Evolutionary conservation across 2,888 invertebrate genomes (phyloP), one percentile per base, ranked within the genome.

Genomic region (Corythucha ciliata): DNA sequence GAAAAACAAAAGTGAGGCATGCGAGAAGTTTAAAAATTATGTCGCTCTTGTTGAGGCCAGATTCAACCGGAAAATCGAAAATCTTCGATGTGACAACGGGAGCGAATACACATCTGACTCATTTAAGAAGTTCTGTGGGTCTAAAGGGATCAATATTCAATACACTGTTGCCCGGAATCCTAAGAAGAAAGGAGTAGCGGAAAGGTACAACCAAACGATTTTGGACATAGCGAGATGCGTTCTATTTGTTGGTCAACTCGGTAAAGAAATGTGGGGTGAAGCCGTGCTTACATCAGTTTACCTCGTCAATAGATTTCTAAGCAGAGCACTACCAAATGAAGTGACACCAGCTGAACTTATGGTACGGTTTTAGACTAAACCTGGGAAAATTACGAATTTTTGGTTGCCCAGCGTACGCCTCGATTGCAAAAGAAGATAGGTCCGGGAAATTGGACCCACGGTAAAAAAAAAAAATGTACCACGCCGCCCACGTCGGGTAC

Each of bases 221-320:
- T 24, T 39, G 22, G 26, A 39, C n/a, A 39, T 39, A 25, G 21
- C 39, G 6, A 39, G 39, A 14, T 39, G 39, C 25, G 12, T 21
- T n/a, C 4, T 39, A 1, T 39, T 39, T 21, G 39, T 24, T 21
- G 5, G 12, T 5, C 5, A 18, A 18, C 2, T 39, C 7, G 3
- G 5, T 12, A 39, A 39, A 21, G 27, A 58, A 18, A 50, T 64
- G 53, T 64, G 62, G 63, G 63, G 62, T 40, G 64, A 67, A 53
- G 67, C 66, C 26, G 53, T 60, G 5, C 26, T 51, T 14, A 54
- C 56, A 25, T 55, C 62, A 33, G 44, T 60, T 22, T 63, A 63
- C 50, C 41, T 63, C n/a, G 12, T 56, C 18, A 64, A 66, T 45
- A 57, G 64, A 62, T 39, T 37, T 26, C 54, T 47, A 26, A 58